phyloP scores from a whole-genome alignment of 2,797 vertebrate species.

The Champsocephalus gunnari region DNA sequence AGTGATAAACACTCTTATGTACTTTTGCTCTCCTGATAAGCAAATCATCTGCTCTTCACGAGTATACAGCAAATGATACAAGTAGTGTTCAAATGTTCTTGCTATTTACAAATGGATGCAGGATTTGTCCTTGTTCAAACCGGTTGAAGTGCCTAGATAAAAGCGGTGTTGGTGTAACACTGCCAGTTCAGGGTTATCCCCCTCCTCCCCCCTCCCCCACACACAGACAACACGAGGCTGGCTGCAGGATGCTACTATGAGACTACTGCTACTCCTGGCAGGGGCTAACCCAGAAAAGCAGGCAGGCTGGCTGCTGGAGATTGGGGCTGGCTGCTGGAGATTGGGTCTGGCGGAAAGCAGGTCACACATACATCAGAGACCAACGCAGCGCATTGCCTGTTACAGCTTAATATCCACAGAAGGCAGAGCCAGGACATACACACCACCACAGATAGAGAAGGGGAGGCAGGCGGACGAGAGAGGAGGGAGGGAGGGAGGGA shows the following conservation, averaged over 20 bases:
- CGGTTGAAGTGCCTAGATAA: slow-evolving; percentile 36
- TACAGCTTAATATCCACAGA: slow-evolving; percentile 77
- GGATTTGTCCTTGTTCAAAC: slow-evolving; percentile 29
- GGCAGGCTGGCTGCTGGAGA: slow-evolving; percentile 65
- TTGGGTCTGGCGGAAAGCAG: slow-evolving; percentile 80
- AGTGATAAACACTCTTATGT: slow-evolving; percentile 31
- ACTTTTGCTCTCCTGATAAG: slow-evolving; percentile 38
- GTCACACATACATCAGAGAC: slow-evolving; percentile 84
- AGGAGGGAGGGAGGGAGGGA: slow-evolving; percentile 25
- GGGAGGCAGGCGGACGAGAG: slow-evolving; percentile 34
- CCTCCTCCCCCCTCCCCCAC: slow-evolving; percentile 10
- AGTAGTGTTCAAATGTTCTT: neutral
- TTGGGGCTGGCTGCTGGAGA: slow-evolving; percentile 71
- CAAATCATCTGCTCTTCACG: slow-evolving; percentile 37
- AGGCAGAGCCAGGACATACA: slow-evolving; percentile 64
- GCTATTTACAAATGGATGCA: slow-evolving; percentile 33
- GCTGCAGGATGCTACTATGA: slow-evolving; percentile 58
- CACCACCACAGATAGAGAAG: slow-evolving; percentile 53
- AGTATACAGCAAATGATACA: slow-evolving; percentile 36
- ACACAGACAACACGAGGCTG: slow-evolving; percentile 37
- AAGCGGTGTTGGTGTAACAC: slow-evolving; percentile 31
- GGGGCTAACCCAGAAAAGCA: slow-evolving; percentile 79
- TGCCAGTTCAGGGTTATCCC: slow-evolving; percentile 35
- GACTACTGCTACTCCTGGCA: slow-evolving; percentile 65
- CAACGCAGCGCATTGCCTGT: slow-evolving; percentile 63